Evolutionary conservation across 2,113 vertebrate genomes (phyloP).

Genomic region (Malurus cyaneus): DNA sequence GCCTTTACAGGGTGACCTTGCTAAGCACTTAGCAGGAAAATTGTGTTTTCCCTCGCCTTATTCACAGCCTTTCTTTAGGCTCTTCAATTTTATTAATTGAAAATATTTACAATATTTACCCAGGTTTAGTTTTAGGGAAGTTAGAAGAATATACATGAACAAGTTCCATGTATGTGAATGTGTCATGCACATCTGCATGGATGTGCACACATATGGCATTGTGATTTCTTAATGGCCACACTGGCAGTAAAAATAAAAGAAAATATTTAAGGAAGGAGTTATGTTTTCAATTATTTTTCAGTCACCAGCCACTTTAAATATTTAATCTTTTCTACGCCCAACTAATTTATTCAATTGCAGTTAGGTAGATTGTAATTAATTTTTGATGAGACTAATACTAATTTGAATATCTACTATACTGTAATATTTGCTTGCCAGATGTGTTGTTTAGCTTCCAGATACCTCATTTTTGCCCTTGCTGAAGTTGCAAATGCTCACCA

Average conservation of each 20-base stretch:
- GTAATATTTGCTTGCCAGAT: not conserved
- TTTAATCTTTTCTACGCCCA: not conserved
- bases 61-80: not conserved
- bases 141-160: not conserved
- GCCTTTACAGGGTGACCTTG: not conserved
- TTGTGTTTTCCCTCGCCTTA: not conserved
- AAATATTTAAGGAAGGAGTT: not conserved
- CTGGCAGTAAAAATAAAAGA: not conserved
- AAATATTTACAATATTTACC: not conserved
- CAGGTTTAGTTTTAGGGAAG: not conserved
- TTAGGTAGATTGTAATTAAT: not conserved
- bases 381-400: slow-evolving; percentile 4
- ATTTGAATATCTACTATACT: not conserved
- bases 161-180: not conserved
- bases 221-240: not conserved
- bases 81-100: not conserved
- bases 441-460: not conserved
- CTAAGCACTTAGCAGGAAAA: slow-evolving; percentile 20
- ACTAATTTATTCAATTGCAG: not conserved
- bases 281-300: not conserved
- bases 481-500: not conserved
- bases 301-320: not conserved
- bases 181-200: not conserved
- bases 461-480: not conserved
- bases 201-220: not conserved